phyloP scores from a whole-genome alignment of 2,113 vertebrate genomes.

The Petrocephalus zakoni region DNA sequence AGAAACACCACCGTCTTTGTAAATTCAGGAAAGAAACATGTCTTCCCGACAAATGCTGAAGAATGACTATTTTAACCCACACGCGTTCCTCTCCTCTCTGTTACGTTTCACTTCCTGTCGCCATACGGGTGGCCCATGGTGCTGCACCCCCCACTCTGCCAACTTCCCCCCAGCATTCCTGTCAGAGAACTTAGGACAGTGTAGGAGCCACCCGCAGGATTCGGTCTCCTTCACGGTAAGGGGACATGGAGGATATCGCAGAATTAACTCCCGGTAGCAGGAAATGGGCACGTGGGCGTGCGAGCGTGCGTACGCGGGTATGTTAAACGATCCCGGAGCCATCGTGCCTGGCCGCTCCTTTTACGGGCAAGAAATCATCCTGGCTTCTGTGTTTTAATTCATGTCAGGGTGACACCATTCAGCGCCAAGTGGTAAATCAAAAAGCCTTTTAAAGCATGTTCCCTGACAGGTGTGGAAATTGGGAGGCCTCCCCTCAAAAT shows the following conservation, averaged over 20 bases:
- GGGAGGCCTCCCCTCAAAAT: not conserved
- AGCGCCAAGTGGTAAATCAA: constrained; percentile 7
- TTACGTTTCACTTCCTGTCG: not conserved
- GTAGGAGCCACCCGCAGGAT: not conserved
- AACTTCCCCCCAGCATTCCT: not conserved
- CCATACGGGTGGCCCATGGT: not conserved
- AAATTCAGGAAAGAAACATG: not conserved
- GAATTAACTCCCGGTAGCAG: not conserved
- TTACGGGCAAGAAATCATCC: not conserved
- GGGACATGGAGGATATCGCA: not conserved
- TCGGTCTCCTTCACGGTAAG: not conserved
- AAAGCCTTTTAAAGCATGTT: constrained; percentile 6
- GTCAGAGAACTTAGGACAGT: not conserved
- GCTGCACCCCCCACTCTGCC: not conserved
- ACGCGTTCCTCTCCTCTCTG: not conserved
- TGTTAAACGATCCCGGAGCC: not conserved
- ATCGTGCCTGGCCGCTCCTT: not conserved
- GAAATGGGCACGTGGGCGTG: not conserved
- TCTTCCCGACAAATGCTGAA: not conserved
- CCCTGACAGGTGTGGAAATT: not conserved
- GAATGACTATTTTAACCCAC: not conserved
- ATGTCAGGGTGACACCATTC: not conserved
- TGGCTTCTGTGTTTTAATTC: not conserved
- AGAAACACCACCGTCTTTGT: not conserved
- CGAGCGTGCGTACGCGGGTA: not conserved